Base-by-base conservation (phyloP, 2,113 vertebrate species). In the Corythaeola cristata region DNA sequence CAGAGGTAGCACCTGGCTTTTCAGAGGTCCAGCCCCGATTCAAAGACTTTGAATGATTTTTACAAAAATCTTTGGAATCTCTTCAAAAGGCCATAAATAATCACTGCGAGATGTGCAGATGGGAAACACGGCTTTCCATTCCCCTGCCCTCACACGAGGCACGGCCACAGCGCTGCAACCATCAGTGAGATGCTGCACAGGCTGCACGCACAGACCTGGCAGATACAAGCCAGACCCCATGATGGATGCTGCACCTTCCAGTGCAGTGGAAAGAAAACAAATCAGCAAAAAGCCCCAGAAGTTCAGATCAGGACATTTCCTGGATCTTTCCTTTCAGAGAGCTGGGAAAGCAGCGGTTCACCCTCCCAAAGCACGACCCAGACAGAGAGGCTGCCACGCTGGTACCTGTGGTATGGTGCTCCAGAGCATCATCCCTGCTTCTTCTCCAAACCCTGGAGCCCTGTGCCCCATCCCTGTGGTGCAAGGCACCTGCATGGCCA, bases 161-260 rank as follows among this genome's bases (percentile, higher is more conserved):
- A 47, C 2, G 8, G 59, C 32, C 3, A 1, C 5, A 3, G 55
- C 27, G 4, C 33, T 59, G 75, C 69, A 69, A 8, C 55, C 27
- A 49, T 18, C 17, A 4, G 41, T 50, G 30, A 60, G n/a, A 30
- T 30, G 53, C 60, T 53, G 49, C 3, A 2, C 56, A 74, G 33
- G 45, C 35, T 37, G 28, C 1, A 2, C 6, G 2, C 28, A 11
- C 0, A 0, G 37, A 41, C 62, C 39, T 1, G 5, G 71, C 1
- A 1, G 33, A 28, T 17, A 20, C 60, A 37, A 3, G 1, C 27
- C 63, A 87, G 44, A 24, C 47, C 26, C 53, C 11, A 0, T 2
- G 27, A 79, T 11, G 49, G 66, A 35, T 68, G 58, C 26, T 5
- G 8, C 7, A 8, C 47, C 64, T 86, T 64, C 50, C 90, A 81